Evolutionary conservation across 92 coral and sea anemone genomes (phyloP).

Genomic region (Montipora capitata): DNA sequence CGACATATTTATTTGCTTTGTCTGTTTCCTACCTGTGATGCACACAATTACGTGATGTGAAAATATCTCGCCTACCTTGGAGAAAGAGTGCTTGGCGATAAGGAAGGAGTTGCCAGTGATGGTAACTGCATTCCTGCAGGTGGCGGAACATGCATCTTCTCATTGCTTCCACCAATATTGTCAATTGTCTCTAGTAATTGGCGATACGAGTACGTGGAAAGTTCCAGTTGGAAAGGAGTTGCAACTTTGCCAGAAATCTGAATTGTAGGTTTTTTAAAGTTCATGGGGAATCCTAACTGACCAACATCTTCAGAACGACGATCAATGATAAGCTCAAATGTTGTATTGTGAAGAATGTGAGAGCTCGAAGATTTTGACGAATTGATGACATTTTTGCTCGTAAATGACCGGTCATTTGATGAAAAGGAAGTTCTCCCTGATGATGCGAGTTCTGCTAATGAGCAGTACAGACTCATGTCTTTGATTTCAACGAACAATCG

Average conservation of each 20-base stretch:
- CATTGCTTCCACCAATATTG: conserved; percentile 89
- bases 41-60: too few species aligned
- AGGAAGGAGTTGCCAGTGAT: conserved; percentile 52
- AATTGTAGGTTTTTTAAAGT: conserved; percentile 81
- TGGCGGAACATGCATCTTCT: conserved; percentile 36
- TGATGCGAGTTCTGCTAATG: conserved; percentile 57
- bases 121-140: conserved; percentile 49
- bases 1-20: too few species aligned
- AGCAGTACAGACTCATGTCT: conserved; percentile 93
- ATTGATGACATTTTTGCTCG: conserved; percentile 34
- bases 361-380: conserved; percentile 72
- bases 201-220: conserved; percentile 89
- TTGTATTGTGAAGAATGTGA: conserved; percentile 94
- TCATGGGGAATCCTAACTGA: conserved; percentile 42
- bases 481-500: conserved; percentile 90
- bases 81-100: conserved; percentile 80
- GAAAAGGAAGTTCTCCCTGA: conserved; percentile 52
- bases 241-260: conserved; percentile 86
- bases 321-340: conserved; percentile 87
- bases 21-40: too few species aligned
- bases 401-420: conserved; percentile 53
- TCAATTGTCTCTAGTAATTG: conserved; percentile 90
- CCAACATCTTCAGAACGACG: conserved; percentile 82
- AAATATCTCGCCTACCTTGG: conserved; percentile 58
- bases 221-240: conserved; percentile 90